These are phyloP conservation scores for Pempheris klunzingeri DNA, from an alignment of 2,797 vertebrate genomes.

Conservation along the genomic window DNA sequence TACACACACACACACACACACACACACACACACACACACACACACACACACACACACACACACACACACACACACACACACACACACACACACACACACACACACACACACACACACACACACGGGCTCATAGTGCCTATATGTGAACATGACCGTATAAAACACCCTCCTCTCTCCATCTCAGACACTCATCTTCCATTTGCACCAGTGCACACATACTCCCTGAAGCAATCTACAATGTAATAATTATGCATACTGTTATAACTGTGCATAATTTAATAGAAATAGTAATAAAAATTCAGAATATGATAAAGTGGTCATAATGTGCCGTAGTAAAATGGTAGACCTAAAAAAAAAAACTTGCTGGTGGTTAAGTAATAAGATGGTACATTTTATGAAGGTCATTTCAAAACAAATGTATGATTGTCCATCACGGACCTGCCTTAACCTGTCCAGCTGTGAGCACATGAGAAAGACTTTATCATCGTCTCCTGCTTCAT, in stretches of 20 bases:
- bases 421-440: slow-evolving; percentile 12
- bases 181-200: slow-evolving; percentile 29
- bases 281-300: slow-evolving; percentile 56
- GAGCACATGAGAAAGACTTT: neutral
- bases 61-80: too few relatives aligned
- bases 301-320: slow-evolving; percentile 59
- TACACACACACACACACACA: slow-evolving; percentile 36
- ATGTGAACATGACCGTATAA: slow-evolving; percentile 29
- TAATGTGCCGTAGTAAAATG: slow-evolving; percentile 59
- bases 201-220: slow-evolving; percentile 4
- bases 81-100: neutral
- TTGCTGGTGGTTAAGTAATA: slow-evolving; percentile 41
- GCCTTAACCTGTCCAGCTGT: neutral
- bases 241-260: slow-evolving; percentile 64
- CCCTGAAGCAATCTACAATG: slow-evolving; percentile 49
- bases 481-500: neutral
- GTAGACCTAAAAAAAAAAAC: neutral
- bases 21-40: slow-evolving; percentile 3
- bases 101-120: slow-evolving; percentile 15
- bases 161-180: slow-evolving; percentile 13
- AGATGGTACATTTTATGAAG: slow-evolving; percentile 33
- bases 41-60: too few relatives aligned
- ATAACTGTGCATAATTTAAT: slow-evolving; percentile 69
- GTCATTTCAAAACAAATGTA: slow-evolving; percentile 17
- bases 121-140: slow-evolving; percentile 5